Base-by-base conservation (phyloP, 2,797 vertebrate species). In the Loris lydekkerianus region DNA sequence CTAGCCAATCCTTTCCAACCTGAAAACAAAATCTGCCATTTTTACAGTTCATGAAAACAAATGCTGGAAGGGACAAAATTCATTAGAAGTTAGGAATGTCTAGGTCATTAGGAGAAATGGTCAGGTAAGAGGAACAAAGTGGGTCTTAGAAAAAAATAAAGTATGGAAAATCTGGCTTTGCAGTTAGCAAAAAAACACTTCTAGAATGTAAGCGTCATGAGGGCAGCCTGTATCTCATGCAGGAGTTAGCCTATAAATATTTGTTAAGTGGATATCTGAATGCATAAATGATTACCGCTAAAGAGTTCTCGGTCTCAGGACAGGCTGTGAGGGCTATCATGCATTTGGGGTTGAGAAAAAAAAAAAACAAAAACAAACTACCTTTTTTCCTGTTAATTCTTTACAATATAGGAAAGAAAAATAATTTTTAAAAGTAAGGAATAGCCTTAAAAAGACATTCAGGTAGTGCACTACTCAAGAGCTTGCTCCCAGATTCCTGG, bases 1-100 rank as follows among this genome's bases (percentile, higher is more conserved):
- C 86, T 94, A 96, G 88, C 31, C 94, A 96, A 94, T 21, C 60
- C 65, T 37, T 93, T 46, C 96, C 49, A 91, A 53, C 49, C 49
- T 4, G 14, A 80, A 95, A 91, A 27, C 60, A 93, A 92, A 94
- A 43, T 17, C 37, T 92, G 2, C 37, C 56, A 92, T 23, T 82
- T 96, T 91, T 92, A 89, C 21, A 78, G 72, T 96, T 53, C 46
- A 92, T 67, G 65, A 81, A 95, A n/a, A 60, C 37, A 95, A 80
- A 93, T 61, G 40, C 11, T 83, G 3, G 86, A 86, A 56, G 27
- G 10, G 21, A 27, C 65, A 29, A 63, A 80, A 73, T 18, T 76
- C 78, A 46, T 10, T 23, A 86, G 29, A 89, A 86, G 89, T 25
- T 49, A 73, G 67, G 92, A 94, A n/a, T 75, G 25, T 40, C 14